Evolutionary conservation across 1,140 invertebrate species (phyloP).

Genomic region (Globodera rostochiensis): DNA sequence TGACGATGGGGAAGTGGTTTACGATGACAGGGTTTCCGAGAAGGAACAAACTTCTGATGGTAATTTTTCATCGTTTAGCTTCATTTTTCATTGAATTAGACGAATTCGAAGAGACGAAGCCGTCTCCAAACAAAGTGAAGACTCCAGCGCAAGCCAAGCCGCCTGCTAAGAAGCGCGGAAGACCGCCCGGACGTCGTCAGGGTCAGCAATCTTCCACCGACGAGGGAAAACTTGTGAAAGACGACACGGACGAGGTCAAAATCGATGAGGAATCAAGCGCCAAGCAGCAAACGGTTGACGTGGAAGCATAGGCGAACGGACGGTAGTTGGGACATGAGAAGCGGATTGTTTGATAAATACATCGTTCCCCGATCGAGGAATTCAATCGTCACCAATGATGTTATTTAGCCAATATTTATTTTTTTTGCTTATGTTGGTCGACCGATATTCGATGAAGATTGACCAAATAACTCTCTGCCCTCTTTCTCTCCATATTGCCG

Average conservation of each 20-base stretch:
- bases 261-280: background rate
- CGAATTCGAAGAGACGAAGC: slow-evolving; percentile 3
- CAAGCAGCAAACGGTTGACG: background rate
- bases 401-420: slow-evolving; percentile 14
- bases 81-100: slow-evolving; percentile 8
- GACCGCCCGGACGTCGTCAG: slow-evolving; percentile 18
- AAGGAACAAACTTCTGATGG: slow-evolving; percentile 25
- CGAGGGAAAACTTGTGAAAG: background rate
- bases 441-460: background rate
- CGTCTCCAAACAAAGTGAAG: slow-evolving; percentile 2
- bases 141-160: slow-evolving; percentile 1
- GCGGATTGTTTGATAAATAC: background rate
- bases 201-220: background rate
- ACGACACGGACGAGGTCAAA: background rate
- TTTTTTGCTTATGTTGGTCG: slow-evolving; percentile 18
- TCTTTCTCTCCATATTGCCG: no score
- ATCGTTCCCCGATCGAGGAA: background rate
- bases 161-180: slow-evolving; percentile 29
- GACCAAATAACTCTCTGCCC: background rate
- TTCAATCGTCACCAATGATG: background rate
- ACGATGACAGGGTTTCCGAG: slow-evolving; percentile 35
- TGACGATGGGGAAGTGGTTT: slow-evolving; percentile 31
- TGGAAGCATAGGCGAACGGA: slow-evolving; percentile 14
- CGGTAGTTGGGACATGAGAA: background rate
- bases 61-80: slow-evolving; percentile 5